Evolutionary conservation across 2,888 invertebrate genomes (phyloP).

Genomic region (Sarcophaga subvicina): DNA sequence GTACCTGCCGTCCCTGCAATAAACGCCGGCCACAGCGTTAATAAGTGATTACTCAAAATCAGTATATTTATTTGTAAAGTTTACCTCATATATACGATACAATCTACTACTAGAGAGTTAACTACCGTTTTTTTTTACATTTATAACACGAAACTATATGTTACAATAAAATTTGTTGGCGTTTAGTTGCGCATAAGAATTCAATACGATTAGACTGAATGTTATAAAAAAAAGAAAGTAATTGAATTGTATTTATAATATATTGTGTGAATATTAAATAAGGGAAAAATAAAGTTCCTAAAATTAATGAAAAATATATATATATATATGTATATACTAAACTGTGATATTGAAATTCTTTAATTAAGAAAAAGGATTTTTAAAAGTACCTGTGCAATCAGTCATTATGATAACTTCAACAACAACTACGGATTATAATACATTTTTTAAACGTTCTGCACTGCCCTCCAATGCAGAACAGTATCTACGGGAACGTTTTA

Average conservation of each 20-base stretch:
- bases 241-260: not conserved
- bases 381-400: not conserved
- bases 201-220: conserved; percentile 49
- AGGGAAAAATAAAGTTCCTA: conserved; percentile 32
- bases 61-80: conserved; percentile 8
- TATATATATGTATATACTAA: not conserved
- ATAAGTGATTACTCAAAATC: not conserved
- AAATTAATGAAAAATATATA: conserved; percentile 7
- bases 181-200: conserved; percentile 54
- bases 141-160: conserved; percentile 22
- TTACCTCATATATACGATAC: not conserved
- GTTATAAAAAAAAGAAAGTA: not conserved
- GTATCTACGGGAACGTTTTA: conserved; percentile 74
- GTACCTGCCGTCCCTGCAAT: not conserved
- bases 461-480: conserved; percentile 78
- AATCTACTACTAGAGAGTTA: conserved; percentile 3
- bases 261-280: not conserved
- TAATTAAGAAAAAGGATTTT: not conserved
- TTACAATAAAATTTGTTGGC: not conserved
- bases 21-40: not conserved
- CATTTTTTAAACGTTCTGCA: conserved; percentile 76
- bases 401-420: conserved; percentile 75
- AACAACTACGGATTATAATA: conserved; percentile 74
- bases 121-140: not conserved
- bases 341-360: conserved; percentile 51